Conservation (phyloP, 2,113 vertebrate genomes). For the Carassius auratus region DNA sequence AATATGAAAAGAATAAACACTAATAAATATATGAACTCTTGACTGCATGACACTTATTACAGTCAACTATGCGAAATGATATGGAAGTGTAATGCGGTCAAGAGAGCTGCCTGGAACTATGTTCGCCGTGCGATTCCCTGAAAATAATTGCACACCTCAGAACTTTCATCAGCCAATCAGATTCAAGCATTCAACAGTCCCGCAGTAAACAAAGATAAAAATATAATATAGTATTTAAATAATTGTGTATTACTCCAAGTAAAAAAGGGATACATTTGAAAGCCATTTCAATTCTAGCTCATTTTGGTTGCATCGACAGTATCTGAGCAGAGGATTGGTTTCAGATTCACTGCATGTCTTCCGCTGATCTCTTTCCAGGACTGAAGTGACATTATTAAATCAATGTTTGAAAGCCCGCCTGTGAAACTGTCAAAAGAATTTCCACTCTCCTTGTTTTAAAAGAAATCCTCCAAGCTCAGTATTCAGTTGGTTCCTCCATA, state of each 20-base stretch:
- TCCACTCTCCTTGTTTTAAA: conserved; percentile 18
- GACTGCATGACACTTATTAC: too few species aligned
- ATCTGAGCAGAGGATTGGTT: background rate
- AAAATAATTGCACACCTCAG: too few species aligned
- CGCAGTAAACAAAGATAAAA: too few species aligned
- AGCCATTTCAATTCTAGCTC: background rate
- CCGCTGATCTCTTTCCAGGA: conserved; percentile 10
- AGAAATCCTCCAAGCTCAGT: conserved; percentile 27
- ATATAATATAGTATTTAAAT: too few species aligned
- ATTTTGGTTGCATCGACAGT: background rate
- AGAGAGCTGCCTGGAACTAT: too few species aligned
- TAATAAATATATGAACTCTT: too few species aligned
- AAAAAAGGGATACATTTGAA: background rate
- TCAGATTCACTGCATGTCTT: conserved; percentile 1
- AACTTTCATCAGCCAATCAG: too few species aligned
- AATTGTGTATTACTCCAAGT: background rate
- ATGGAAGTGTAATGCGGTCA: too few species aligned
- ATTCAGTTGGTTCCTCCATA: conserved; percentile 12
- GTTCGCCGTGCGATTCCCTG: too few species aligned
- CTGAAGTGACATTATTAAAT: conserved; percentile 33
- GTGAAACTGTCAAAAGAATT: conserved; percentile 17
- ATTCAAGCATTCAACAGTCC: too few species aligned
- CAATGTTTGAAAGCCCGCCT: conserved; percentile 20
- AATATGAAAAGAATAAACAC: too few species aligned
- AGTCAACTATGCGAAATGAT: too few species aligned